Evolutionary conservation across 2,888 invertebrate species (phyloP), one percentile per base, ranked within the genome.

Genomic region (Phalera bucephala): DNA sequence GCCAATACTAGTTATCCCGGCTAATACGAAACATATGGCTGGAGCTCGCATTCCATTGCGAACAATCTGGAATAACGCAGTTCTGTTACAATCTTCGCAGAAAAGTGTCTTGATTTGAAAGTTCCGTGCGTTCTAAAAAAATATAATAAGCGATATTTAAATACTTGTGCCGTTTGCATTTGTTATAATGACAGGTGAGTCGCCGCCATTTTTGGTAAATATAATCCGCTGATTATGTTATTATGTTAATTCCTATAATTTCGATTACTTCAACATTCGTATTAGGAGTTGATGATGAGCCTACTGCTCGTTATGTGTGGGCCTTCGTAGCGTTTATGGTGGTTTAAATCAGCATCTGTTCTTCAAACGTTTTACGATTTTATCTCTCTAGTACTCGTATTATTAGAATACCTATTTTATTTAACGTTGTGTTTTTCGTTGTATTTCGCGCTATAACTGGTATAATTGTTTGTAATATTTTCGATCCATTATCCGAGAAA

Each of bases 21-120:
- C 53, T 67, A 61, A 62, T 71, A 80, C 64, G 69, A 81, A 85
- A 80, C 85, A 82, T 80, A 82, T 82, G 84, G 76, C 77, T 62
- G 62, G 65, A 63, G 64, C 41, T 37, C 67, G 65, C 75, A 76
- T 77, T 80, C 73, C 77, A 58, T 43, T 45, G 55, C 62, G 74
- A 72, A 72, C 65, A 57, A 68, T 80, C 84, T 74, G 76, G 78
- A 82, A 67, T 68, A 68, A 67, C 70, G 70, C 80, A 81, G 80
- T 79, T 57, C 65, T 61, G 52, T 62, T 61, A 63, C 62, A 69
- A 64, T 64, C 52, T 55, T 64, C 70, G 60, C 40, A 51, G 64
- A 52, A 65, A 67, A 68, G 53, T 29, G 19, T 29, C 42, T 47
- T 55, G 55, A 30, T 33, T 57, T 55, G 32, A 40, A 25, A 35